Evolutionary conservation across 2,888 invertebrate species (phyloP).

Genomic region (Choreutis nemorana): DNA sequence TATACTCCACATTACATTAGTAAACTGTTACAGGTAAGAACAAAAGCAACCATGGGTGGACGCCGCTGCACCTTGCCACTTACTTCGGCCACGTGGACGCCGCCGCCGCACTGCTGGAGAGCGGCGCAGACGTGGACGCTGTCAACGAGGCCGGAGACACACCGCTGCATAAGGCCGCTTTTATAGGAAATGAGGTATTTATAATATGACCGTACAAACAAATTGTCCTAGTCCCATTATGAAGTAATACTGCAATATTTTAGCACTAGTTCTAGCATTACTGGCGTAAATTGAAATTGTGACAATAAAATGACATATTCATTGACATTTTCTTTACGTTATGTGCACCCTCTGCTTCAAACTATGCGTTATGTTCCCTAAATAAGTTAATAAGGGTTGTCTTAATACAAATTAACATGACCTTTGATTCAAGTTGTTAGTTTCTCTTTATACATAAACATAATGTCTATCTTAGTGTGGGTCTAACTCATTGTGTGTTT

Average conservation of each 20-base stretch:
- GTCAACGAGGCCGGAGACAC: constrained; percentile 73
- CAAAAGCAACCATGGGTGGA: constrained; percentile 74
- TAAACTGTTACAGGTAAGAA: constrained; percentile 51
- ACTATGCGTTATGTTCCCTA: no score
- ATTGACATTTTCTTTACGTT: no score
- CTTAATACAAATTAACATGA: no score
- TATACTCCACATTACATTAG: no score
- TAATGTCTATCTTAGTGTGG: not conserved
- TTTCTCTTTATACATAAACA: not conserved
- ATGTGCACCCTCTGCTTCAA: no score
- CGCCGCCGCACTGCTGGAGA: constrained; percentile 61
- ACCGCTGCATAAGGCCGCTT: constrained; percentile 72
- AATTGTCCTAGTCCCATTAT: no score
- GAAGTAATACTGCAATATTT: no score
- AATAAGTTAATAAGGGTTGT: no score
- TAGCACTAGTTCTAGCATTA: no score
- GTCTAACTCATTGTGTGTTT: not conserved
- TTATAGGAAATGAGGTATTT: constrained; percentile 74
- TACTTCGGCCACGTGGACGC: constrained; percentile 73
- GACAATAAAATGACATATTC: no score
- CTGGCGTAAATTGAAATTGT: no score
- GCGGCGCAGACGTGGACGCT: constrained; percentile 67
- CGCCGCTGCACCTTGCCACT: constrained; percentile 71
- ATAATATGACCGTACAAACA: no score
- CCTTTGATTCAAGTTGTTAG: not conserved